Base-by-base conservation (phyloP, 2,888 invertebrate species). In the Aspidiotus destructor region DNA sequence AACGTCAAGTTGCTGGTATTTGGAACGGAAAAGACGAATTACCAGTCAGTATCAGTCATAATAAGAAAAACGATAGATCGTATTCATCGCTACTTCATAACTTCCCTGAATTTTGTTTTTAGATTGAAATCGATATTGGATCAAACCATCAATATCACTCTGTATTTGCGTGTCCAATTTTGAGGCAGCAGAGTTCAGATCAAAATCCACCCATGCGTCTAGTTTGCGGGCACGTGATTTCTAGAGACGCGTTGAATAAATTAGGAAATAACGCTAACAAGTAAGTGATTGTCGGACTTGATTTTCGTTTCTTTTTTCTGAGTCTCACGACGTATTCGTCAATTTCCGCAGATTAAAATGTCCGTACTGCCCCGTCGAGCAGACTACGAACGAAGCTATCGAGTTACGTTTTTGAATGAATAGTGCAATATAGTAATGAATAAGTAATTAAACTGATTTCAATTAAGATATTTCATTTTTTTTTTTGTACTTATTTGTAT, bases 311-410 rank as follows among this genome's bases (percentile, higher is more conserved):
- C 28, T 28, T 28, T 28, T 28, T 28, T 28, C 5, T 13, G 58
- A 28, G 2, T 5, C 41, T 15, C 3, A 58, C 16, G 13, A 15
- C 3, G 13, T 58, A 15, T 16, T 13, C 13, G 75, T 75, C 76
- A 74, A 62, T 74, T 74, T 74, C 84, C 85, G 72, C 82, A 94
- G 94, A 77, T 85, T 99, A 78, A 99, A 99, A 81, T 99, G 99
- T 77, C 98, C 98, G 0, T 99, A 99, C 80, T 99, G 99, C 76
- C 98, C 98, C 0, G 87, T 94, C 78, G 98, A 99, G 79, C 96
- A 96, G 77, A 89, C 88, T 74, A 91, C 94, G 28, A 84, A 88
- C 69, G 95, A 97, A 77, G 96, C 96, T 61, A 85, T 89, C 76
- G 87, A 90, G 77, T 92, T 98, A 77, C 90, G 87, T 79, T 97